Percentiles rank a stretch among this genome's conserved stretches.
phyloP scores from a whole-genome alignment of 2,797 vertebrate species.

The Labroides dimidiatus region DNA sequence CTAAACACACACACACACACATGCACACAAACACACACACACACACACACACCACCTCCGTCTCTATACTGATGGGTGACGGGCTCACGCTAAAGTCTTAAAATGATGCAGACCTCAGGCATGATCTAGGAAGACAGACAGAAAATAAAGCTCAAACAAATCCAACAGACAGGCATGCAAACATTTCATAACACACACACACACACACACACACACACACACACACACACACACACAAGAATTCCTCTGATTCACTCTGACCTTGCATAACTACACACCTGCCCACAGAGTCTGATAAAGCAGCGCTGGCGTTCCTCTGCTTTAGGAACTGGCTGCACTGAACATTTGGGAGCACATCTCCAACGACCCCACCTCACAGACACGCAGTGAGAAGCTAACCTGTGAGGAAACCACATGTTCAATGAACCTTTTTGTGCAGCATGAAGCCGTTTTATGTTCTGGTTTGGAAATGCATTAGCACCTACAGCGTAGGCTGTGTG shows the following conservation, averaged over 20 bases:
- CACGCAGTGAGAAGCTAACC: neutral
- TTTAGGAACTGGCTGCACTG: constrained; percentile 12
- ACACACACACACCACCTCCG: constrained; percentile 2
- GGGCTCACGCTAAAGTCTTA: constrained; percentile 41
- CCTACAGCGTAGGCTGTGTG: constrained; percentile 20
- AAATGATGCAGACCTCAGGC: constrained; percentile 34
- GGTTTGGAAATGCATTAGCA: constrained; percentile 27
- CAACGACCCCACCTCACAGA: constrained; percentile 7
- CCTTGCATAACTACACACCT: constrained; percentile 61
- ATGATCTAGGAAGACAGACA: constrained; percentile 28
- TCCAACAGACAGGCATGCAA: constrained; percentile 18
- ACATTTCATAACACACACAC: constrained; percentile 8
- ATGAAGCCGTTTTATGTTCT: constrained; percentile 28
- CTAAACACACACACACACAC: constrained; percentile 47
- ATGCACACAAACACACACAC: constrained; percentile 31
- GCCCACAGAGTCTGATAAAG: constrained; percentile 48
- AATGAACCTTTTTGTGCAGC: constrained; percentile 25
- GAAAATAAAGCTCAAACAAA: constrained; percentile 6
- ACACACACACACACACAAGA: constrained; percentile 17
- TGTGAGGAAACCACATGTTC: constrained; percentile 14
- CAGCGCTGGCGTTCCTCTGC: constrained; percentile 12
- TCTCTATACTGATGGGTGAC: constrained; percentile 31
- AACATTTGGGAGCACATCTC: constrained; percentile 1
- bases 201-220: constrained; percentile 10
- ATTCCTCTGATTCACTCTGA: constrained; percentile 58